Evolutionary conservation across 2,797 vertebrate genomes (phyloP).

Genomic region (Pangasius sanitwongsei): DNA sequence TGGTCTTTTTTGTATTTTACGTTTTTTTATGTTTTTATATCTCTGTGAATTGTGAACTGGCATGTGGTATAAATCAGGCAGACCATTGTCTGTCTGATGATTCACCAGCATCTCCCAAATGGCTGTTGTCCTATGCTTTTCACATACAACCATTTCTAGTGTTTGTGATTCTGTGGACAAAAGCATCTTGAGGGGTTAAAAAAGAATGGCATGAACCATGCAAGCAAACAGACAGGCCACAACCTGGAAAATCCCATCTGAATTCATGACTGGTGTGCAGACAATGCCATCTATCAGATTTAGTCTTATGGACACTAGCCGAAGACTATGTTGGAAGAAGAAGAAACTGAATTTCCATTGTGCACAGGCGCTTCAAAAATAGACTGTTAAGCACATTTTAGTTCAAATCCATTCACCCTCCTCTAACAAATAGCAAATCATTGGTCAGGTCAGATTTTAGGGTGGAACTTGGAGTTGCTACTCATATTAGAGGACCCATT

Average conservation of each 20-base stretch:
- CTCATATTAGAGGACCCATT: background rate
- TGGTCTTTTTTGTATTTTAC: background rate
- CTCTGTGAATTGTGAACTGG: background rate
- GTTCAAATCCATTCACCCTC: background rate
- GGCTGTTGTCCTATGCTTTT: background rate
- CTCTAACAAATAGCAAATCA: background rate
- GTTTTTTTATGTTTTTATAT: background rate
- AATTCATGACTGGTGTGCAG: background rate
- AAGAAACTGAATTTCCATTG: background rate
- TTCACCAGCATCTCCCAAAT: background rate
- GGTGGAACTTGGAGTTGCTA: background rate
- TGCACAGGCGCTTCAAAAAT: background rate
- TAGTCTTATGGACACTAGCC: background rate
- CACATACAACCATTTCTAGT: background rate
- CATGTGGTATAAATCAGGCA: background rate
- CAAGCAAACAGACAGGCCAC: background rate
- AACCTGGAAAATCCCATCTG: background rate
- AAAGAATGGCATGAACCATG: background rate
- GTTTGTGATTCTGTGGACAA: background rate
- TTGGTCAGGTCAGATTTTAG: background rate
- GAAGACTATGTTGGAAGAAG: background rate
- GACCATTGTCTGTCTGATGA: background rate
- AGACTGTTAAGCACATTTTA: background rate
- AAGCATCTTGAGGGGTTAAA: background rate
- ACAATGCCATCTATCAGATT: background rate